Base-by-base conservation (phyloP, 2,797 vertebrate species). In the Rhinichthys osculus region DNA sequence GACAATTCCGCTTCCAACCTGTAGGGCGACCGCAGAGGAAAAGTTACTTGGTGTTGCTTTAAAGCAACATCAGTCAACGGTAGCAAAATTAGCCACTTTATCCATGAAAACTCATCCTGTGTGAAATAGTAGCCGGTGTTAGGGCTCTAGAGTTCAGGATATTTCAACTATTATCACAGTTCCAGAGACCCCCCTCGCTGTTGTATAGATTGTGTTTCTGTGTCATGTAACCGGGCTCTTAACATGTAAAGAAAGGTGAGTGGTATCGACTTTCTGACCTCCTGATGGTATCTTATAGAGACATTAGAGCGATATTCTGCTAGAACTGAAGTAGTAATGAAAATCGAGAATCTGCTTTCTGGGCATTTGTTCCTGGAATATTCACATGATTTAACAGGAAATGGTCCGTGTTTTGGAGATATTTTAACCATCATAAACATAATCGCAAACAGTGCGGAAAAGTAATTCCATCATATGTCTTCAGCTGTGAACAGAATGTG, bases 291-390 rank as follows among this genome's bases (percentile, higher is more conserved):
- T 89, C 88, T 87, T 69, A 89, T 67, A 47, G 85, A 89, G 85
- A 89, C 90, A 79, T 71, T 80, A 87, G 78, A 74, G 70, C 47
- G 59, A 81, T 86, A 72, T 86, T 86, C 82, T 77, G 84, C 54
- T 57, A 81, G 83, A 73, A 40, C 79, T 89, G 9, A 84, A 89
- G 83, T 66, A 82, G 89, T 87, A 89, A 89, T 88, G 88, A 84
- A 77, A 89, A 90, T 86, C 72, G 77, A 54, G 80, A 87, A 85
- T 78, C 84, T 81, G 50, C 85, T 85, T 87, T 78, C 27, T 84
- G 82, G 78, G 83, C 87, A 84, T 78, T 66, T 42, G 44, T 83
- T 83, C 44, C 44, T 8, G 72, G 59, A 83, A 83, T 67, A 54
- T 47, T 27, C 23, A 16, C 70, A 6, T 23, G n/a, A 30, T 30